These are phyloP conservation scores for Tetramorium alpestre DNA, from an alignment of 1,140 invertebrate genomes.

Conservation along the genomic window DNA sequence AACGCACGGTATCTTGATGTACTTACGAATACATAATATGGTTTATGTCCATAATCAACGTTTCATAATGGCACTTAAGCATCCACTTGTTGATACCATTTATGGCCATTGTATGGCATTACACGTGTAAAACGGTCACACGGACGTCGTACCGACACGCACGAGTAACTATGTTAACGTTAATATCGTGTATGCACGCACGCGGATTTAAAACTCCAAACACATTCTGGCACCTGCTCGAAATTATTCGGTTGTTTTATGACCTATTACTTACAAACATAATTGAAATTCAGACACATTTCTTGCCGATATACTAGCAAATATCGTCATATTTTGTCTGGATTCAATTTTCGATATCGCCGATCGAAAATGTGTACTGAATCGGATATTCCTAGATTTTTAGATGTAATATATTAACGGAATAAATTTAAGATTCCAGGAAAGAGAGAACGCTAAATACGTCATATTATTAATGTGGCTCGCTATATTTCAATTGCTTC, in stretches of 20 bases:
- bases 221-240: constrained; percentile 12
- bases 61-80: constrained; percentile 79
- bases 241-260: constrained; percentile 14
- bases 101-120: constrained; percentile 74
- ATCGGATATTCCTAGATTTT: neutral
- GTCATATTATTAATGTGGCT: neutral
- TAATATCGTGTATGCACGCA: constrained; percentile 72
- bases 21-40: constrained; percentile 72
- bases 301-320: neutral
- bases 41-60: constrained; percentile 79
- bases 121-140: constrained; percentile 73
- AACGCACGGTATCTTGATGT: constrained; percentile 70
- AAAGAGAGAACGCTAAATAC: neutral
- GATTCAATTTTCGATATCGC: neutral
- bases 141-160: constrained; percentile 66
- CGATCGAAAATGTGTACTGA: neutral
- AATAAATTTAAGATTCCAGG: neutral
- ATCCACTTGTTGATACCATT: constrained; percentile 82
- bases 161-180: constrained; percentile 68
- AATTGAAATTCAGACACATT: neutral
- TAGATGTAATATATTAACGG: neutral
- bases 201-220: constrained; percentile 62
- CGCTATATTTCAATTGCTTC: neutral
- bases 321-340: neutral
- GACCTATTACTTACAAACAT: neutral